Evolutionary conservation across 2,888 invertebrate genomes (phyloP), one percentile per base, ranked within the genome.

Genomic region (Ennomos quercinarius): DNA sequence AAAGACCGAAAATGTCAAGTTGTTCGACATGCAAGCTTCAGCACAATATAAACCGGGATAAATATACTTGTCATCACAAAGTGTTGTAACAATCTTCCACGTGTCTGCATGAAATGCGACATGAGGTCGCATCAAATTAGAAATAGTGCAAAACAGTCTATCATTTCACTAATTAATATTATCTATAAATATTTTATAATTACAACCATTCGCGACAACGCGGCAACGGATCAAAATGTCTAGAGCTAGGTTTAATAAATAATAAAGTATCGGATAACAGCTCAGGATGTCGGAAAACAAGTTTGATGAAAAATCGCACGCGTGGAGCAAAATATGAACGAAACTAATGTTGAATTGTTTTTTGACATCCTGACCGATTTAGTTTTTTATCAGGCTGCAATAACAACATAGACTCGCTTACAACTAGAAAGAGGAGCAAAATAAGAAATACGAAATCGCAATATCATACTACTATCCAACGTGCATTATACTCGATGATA

Each of bases 151-250:
- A 84, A 89, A 91, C 90, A 91, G 91, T 89, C 88, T 91, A 89
- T 89, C 81, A 82, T 83, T 88, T 87, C 77, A 83, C 88, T 89
- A 91, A 86, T 84, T 82, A 81, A 82, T 87, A 85, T 83, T 83
- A 87, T 77, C 77, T 86, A 87, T 83, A 13, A 38, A 67, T 79
- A 63, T 58, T 84, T 89, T 87, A 88, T 83, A 83, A 89, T 89
- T 90, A 92, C 92, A 92, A 92, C 91, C 92, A 81, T 89, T 89
- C 84, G 87, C 87, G 84, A 86, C 81, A 91, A 90, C 84, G 87
- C 87, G 84, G 86, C 81, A 91, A 90, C 83, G 86, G 88, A 90
- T 86, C 85, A 86, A 87, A 88, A 87, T 81, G 79, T 86, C 86
- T 90, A 91, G 84, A 86, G 85, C 86, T 89, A 86, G 80, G 74